A percentile compares a stretch with the other conserved stretches of the same genome.
These are phyloP conservation scores for Drosophila ohnishii DNA, from an alignment of 1,140 invertebrate species.

Conservation along the genomic window DNA sequence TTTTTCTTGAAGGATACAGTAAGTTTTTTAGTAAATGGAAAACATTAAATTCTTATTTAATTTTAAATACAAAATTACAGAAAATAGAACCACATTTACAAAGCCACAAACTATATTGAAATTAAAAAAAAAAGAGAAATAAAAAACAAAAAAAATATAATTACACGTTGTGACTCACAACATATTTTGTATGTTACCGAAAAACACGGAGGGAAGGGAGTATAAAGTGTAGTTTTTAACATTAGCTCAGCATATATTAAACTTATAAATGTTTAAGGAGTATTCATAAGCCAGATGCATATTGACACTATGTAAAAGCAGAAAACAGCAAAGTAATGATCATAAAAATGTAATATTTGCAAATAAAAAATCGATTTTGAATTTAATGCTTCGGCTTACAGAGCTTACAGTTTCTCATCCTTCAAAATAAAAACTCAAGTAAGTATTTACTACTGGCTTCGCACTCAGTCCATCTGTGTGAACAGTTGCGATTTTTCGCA, in stretches of 20 bases:
- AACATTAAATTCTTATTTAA: not conserved
- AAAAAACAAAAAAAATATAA: not conserved
- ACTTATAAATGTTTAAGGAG: slow-evolving; percentile 23
- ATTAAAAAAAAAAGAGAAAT: not conserved
- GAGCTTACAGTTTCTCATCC: not conserved
- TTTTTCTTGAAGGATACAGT: not conserved
- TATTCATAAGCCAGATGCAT: slow-evolving; percentile 13
- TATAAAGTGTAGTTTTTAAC: slow-evolving; percentile 34
- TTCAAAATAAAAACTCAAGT: not conserved
- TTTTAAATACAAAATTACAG: too few relatives aligned
- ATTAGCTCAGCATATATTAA: slow-evolving; percentile 18
- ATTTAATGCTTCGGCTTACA: slow-evolving; percentile 3
- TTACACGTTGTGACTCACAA: not conserved
- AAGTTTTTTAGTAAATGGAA: not conserved
- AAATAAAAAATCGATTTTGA: slow-evolving; percentile 25
- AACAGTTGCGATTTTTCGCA: too few relatives aligned
- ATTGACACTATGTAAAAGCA: slow-evolving; percentile 15
- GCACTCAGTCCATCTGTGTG: too few relatives aligned
- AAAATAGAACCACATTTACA: too few relatives aligned
- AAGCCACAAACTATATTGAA: not conserved
- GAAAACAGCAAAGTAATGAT: slow-evolving; percentile 13
- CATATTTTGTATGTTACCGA: slow-evolving; percentile 21
- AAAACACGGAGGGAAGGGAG: not conserved
- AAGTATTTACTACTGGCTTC: not conserved
- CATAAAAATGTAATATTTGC: slow-evolving; percentile 27